Conservation (phyloP, 2,888 invertebrate genomes). For the Eupithecia subumbrata region DNA sequence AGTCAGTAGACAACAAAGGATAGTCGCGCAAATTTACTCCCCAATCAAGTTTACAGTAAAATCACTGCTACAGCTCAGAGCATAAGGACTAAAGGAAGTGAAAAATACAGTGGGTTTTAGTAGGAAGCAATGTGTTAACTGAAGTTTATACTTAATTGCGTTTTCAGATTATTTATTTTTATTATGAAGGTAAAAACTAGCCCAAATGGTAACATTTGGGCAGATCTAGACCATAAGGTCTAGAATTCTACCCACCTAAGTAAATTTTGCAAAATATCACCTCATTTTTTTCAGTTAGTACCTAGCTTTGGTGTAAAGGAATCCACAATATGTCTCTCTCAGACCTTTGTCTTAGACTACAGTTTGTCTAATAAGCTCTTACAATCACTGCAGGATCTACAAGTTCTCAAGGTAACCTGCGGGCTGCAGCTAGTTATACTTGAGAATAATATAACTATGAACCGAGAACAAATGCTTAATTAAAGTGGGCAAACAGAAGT, state of each 20-base stretch:
- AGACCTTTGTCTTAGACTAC: too few relatives aligned
- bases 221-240: too few relatives aligned
- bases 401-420: constrained; percentile 30
- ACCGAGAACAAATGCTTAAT: constrained; percentile 49
- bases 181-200: too few relatives aligned
- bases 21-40: constrained; percentile 59
- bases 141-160: constrained; percentile 77
- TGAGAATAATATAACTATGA: constrained; percentile 40
- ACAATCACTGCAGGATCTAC: constrained; percentile 9
- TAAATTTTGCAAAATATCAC: too few relatives aligned
- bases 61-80: constrained; percentile 36
- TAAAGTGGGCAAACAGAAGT: constrained; percentile 50
- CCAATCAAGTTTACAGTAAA: constrained; percentile 38
- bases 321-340: background rate
- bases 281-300: too few relatives aligned
- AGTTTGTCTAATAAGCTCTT: background rate
- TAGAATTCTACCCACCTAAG: too few relatives aligned
- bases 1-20: constrained; percentile 81
- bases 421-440: constrained; percentile 32
- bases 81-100: constrained; percentile 43
- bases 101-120: constrained; percentile 38
- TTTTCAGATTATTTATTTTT: constrained; percentile 60
- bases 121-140: constrained; percentile 77
- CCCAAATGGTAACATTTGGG: too few relatives aligned
- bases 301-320: background rate